These are phyloP conservation scores for Mormyrus proboscirostris DNA, from an alignment of 2,797 vertebrate genomes.

Conservation along the genomic window DNA sequence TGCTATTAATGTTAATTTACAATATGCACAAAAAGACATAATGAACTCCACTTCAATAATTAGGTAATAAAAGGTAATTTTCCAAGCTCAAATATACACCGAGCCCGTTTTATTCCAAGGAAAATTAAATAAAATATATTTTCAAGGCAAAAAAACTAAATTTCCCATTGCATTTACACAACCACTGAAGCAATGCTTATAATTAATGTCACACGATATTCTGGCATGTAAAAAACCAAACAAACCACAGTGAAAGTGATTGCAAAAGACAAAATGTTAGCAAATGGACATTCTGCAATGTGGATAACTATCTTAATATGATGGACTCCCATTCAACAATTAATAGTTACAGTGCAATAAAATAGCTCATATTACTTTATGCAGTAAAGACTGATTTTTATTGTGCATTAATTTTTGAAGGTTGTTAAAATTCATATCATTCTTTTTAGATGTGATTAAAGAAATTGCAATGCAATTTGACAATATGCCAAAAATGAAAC, in stretches of 20 bases:
- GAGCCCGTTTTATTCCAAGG: background rate
- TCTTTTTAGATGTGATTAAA: background rate
- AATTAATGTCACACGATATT: background rate
- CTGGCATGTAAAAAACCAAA: background rate
- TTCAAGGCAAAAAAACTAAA: background rate
- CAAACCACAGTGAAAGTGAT: background rate
- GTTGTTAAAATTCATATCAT: background rate
- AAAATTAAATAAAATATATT: background rate
- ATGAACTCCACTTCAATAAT: slow-evolving; percentile 1
- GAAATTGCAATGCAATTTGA: background rate
- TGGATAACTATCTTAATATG: background rate
- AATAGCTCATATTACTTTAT: background rate
- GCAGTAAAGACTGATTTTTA: background rate
- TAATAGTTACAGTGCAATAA: background rate
- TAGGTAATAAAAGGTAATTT: background rate
- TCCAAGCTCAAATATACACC: background rate
- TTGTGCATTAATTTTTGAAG: background rate
- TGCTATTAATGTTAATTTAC: background rate
- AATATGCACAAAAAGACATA: slow-evolving; percentile 7
- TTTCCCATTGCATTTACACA: background rate
- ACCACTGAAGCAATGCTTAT: background rate
- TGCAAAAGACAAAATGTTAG: background rate
- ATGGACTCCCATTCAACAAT: background rate
- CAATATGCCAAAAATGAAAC: background rate
- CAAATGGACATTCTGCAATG: background rate